phyloP scores from a whole-genome alignment of 2,113 vertebrate genomes.

The Perognathus longimembris region DNA sequence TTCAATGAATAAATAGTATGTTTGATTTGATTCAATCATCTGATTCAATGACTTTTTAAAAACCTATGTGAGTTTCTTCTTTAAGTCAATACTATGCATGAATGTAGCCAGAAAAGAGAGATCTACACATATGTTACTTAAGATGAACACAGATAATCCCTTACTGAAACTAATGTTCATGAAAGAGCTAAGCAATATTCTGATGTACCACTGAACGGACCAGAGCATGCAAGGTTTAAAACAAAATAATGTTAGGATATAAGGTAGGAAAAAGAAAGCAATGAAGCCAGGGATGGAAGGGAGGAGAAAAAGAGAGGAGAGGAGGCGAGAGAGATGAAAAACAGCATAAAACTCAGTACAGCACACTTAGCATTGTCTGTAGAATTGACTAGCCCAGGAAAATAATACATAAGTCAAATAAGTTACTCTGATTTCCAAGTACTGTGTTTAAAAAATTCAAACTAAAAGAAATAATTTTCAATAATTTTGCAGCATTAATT shows the following conservation, averaged over 20 bases:
- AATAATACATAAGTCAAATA: not conserved
- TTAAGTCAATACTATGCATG: not conserved
- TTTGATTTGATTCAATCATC: not conserved
- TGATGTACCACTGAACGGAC: not conserved
- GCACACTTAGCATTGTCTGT: not conserved
- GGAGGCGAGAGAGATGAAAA: not conserved
- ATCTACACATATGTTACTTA: not conserved
- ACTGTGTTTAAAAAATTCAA: conserved; percentile 12
- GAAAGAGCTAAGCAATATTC: not conserved
- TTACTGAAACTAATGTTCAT: not conserved
- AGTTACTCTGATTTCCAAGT: not conserved
- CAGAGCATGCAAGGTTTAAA: not conserved
- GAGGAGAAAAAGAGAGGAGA: not conserved
- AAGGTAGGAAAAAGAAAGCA: not conserved
- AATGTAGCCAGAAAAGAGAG: not conserved
- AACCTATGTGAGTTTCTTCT: not conserved
- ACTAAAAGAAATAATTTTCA: conserved; percentile 15
- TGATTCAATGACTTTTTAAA: not conserved
- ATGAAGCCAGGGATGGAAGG: not conserved
- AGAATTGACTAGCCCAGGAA: not conserved
- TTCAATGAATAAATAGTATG: not conserved
- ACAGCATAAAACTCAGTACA: not conserved
- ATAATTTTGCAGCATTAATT: not conserved
- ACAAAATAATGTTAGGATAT: not conserved
- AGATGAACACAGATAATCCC: not conserved